Conservation (phyloP, 2,797 vertebrate species). For the Sparidentex hasta region DNA sequence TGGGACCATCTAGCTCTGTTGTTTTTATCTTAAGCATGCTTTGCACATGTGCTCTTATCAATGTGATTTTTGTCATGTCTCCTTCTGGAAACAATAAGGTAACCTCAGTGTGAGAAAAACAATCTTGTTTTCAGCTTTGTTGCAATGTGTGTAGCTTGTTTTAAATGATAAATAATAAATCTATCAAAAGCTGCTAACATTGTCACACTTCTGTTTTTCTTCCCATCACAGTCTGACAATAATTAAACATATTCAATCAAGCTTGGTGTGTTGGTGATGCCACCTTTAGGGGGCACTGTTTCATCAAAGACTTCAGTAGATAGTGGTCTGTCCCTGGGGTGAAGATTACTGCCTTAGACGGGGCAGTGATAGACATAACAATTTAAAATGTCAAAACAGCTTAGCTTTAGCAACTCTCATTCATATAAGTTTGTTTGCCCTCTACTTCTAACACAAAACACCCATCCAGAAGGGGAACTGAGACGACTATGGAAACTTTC, state of each 20-base stretch:
- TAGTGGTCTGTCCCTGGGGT: neutral
- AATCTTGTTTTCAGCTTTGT: neutral
- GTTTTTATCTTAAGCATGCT: no score
- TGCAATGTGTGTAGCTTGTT: no score
- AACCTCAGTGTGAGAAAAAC: neutral
- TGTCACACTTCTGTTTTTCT: neutral
- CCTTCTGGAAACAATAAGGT: no score
- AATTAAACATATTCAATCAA: neutral
- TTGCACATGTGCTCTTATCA: no score
- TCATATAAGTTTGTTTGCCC: neutral
- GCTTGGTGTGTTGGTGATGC: neutral
- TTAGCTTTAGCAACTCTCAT: neutral
- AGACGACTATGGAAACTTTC: neutral
- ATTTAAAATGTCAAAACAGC: slow-evolving; percentile 6
- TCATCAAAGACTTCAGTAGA: slow-evolving; percentile 15
- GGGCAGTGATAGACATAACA: slow-evolving; percentile 5
- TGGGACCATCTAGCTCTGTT: no score
- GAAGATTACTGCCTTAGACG: slow-evolving; percentile 18
- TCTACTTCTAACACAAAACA: neutral
- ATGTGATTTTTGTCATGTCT: no score
- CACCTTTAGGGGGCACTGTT: slow-evolving; percentile 54
- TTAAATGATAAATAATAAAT: neutral
- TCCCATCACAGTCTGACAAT: neutral
- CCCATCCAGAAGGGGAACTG: neutral
- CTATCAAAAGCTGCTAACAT: neutral